Base-by-base conservation (phyloP, 2,113 vertebrate species). In the Melanerpes formicivorus region DNA sequence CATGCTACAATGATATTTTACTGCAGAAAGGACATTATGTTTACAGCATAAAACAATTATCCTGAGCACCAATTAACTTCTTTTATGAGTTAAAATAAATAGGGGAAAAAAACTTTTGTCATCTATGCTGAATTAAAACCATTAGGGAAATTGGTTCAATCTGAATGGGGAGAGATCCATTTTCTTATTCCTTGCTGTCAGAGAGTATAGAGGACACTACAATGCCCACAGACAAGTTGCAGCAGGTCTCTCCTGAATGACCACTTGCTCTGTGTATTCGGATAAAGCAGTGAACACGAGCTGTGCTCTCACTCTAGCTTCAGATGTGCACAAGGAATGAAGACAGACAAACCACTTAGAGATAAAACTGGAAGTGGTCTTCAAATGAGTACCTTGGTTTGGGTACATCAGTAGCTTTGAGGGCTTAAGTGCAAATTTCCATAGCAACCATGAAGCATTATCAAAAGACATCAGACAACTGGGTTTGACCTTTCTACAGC, bases 181-280 rank as follows among this genome's bases (percentile, higher is more conserved):
- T 87, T 82, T 83, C 60, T 63, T 77, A 40, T 6, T 73, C 42
- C 17, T 66, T 58, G 40, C 22, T 77, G 14, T 25, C 0, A 0
- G 42, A 8, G 46, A 27, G n/a, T 10, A 48, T 0, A 73, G 40
- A 18, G 17, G 16, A 87, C 14, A 46, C 15, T 34, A 34, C 30
- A 73, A 48, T 2, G 2, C 6, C 12, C 9, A 34, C 4, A 50
- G 22, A 42, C 1, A 0, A 0, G 0, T 6, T 55, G 9, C 10
- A 75, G 56, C 34, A 70, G 29, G 34, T 75, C 54, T 59, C n/a
- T 90, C 44, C 63, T 50, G 10, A 75, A 25, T 14, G 63, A 9
- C 16, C 30, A 4, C 26, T 69, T 72, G n/a, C n/a, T 72, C 34
- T 1, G 0, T 37, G 21, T 2, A 1, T 37, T 88, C 76, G 25